Conservation (phyloP, 2,888 invertebrate genomes). For the Thymelicus acteon region DNA sequence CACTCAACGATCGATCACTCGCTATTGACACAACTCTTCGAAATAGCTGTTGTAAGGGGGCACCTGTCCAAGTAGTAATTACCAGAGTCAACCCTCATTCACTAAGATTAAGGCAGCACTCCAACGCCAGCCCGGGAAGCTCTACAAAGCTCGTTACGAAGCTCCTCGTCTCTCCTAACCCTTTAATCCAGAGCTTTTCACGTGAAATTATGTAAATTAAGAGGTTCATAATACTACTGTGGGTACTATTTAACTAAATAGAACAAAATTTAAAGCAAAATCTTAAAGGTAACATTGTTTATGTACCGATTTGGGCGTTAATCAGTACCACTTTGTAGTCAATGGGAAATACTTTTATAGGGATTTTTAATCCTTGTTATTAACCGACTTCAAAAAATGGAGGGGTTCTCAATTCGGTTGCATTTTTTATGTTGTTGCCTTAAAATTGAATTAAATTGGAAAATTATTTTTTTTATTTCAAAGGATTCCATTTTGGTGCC, state of each 20-base stretch:
- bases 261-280: neutral
- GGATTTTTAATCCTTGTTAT: too few relatives aligned
- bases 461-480: too few relatives aligned
- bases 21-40: neutral
- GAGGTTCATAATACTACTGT: slow-evolving; percentile 22
- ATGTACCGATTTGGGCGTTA: too few relatives aligned
- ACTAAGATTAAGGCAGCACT: slow-evolving; percentile 27
- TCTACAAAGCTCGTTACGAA: slow-evolving; percentile 29
- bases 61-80: slow-evolving; percentile 27
- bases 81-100: slow-evolving; percentile 30
- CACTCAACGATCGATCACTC: too few relatives aligned
- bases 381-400: too few relatives aligned
- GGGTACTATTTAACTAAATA: neutral
- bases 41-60: neutral
- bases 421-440: too few relatives aligned
- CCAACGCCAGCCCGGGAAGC: slow-evolving; percentile 12
- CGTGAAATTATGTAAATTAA: slow-evolving; percentile 36
- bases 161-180: slow-evolving; percentile 25
- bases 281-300: neutral
- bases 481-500: too few relatives aligned
- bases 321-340: too few relatives aligned
- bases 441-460: too few relatives aligned
- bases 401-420: too few relatives aligned
- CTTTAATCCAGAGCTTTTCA: slow-evolving; percentile 31
- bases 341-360: too few relatives aligned